Percentiles rank a stretch among this genome's conserved stretches.
phyloP scores from a whole-genome alignment of 2,888 invertebrate genomes.

The Crematogaster levior region DNA sequence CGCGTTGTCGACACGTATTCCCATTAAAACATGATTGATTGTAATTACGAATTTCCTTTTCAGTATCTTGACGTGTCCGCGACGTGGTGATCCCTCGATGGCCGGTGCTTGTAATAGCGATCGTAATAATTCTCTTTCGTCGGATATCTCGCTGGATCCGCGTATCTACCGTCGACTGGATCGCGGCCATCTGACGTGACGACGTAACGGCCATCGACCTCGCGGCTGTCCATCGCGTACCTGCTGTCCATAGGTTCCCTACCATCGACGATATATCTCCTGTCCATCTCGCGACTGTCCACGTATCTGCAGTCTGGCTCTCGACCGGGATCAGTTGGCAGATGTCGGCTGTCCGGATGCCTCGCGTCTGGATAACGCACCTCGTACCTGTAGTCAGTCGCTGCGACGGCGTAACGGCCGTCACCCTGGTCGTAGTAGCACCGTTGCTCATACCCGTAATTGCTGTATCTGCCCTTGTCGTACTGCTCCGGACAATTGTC shows the following conservation, averaged over 20 bases:
- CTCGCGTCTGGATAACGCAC: slow-evolving; percentile 72
- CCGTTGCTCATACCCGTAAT: slow-evolving; percentile 75
- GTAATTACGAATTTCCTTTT: slow-evolving; percentile 72
- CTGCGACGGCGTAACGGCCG: slow-evolving; percentile 68
- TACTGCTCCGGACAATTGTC: slow-evolving; percentile 71
- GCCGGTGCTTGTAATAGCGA: slow-evolving; percentile 84
- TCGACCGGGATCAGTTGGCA: slow-evolving; percentile 68
- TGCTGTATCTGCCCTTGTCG: slow-evolving; percentile 76
- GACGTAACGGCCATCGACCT: slow-evolving; percentile 69
- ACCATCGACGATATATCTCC: slow-evolving; percentile 74
- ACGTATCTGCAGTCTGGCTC: slow-evolving; percentile 71
- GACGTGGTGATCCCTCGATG: slow-evolving; percentile 82
- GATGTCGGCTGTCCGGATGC: slow-evolving; percentile 66
- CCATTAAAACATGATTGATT: slow-evolving; percentile 67
- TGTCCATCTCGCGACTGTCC: slow-evolving; percentile 72
- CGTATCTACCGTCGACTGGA: slow-evolving; percentile 74
- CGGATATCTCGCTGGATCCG: slow-evolving; percentile 74
- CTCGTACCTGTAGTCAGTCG: slow-evolving; percentile 72
- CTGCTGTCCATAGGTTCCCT: slow-evolving; percentile 75
- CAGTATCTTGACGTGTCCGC: slow-evolving; percentile 83
- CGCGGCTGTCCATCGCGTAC: slow-evolving; percentile 70
- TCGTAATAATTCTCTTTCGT: slow-evolving; percentile 84
- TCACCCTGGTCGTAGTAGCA: slow-evolving; percentile 76
- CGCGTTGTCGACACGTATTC: slow-evolving; percentile 54
- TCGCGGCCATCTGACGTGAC: slow-evolving; percentile 74